Evolutionary conservation across 2,113 vertebrate species (phyloP), one percentile per base, ranked within the genome.

Genomic region (Dendropsophus ebraccatus): DNA sequence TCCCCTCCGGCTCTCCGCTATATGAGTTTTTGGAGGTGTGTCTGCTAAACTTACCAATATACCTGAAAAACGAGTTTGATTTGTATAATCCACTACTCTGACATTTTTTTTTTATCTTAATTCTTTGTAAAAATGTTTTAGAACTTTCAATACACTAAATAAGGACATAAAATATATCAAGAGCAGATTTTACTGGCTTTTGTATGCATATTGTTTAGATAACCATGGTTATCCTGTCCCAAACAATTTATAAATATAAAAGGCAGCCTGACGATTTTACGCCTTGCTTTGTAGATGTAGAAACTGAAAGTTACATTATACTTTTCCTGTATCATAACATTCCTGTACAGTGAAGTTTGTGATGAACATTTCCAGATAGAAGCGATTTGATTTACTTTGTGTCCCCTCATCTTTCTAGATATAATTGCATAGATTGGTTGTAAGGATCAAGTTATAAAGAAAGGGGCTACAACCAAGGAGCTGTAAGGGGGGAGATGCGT

Each of bases 1-100:
- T 76, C 70, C 72, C 82, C 72, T 60, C 37, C 49, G 82, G 82
- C 82, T 84, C 14, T 84, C 52, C 52, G 21, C 82, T 75, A 73
- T 56, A 58, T 83, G 52, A 74, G 50, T 11, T 72, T 69, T 14
- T 54, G 69, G 81, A 74, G 81, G 81, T 83, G 81, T 83, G 81
- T 73, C 62, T 67, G 21, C 30, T 70, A 19, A 19, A 23, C 72
- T 41, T 19, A 70, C 37, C 70, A 47, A 84, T 45, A 54, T 58
- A 75, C 82, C n/a, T 74, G 82, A 47, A 75, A 32, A 84, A 54
- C 70, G 16, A 62, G 82, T 83, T 73, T 25, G 13, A 41, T 70
- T 70, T 83, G 81, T 73, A 37, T 58, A 60, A 37, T 69, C 14
- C 45, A 52, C n/a, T 80, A 58, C 41, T 17, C 32, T 75, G 50